phyloP scores from a whole-genome alignment of 2,797 vertebrate genomes.

The Coccyzus lansbergi region DNA sequence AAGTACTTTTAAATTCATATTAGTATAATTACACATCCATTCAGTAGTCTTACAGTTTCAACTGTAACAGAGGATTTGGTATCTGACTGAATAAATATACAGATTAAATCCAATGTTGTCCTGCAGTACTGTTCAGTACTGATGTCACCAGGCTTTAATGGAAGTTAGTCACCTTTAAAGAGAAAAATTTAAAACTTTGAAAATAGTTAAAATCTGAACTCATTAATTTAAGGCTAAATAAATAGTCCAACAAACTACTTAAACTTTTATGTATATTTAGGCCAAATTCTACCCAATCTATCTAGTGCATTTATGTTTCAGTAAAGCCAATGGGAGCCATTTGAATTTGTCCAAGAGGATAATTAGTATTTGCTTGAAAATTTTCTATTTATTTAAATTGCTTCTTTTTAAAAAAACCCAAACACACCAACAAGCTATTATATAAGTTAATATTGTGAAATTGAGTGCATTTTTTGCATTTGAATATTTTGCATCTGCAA shows the following conservation, averaged over 20 bases:
- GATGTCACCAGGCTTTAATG: not conserved
- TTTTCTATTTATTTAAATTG: not conserved
- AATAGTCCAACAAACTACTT: not conserved
- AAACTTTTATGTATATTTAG: not conserved
- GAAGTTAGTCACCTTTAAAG: not conserved
- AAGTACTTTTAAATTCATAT: not conserved
- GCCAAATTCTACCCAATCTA: not conserved
- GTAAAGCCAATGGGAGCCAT: not conserved
- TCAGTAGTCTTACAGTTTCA: not conserved
- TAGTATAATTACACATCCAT: not conserved
- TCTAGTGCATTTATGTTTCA: not conserved
- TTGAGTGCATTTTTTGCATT: constrained; percentile 32
- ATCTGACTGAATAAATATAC: not conserved
- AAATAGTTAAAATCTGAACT: not conserved
- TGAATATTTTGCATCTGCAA: constrained; percentile 40
- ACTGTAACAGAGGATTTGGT: not conserved
- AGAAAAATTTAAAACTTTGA: not conserved
- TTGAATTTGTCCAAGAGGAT: not conserved
- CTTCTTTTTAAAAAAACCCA: too few species aligned
- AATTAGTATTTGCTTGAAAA: not conserved
- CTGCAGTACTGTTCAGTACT: not conserved
- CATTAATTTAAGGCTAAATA: not conserved
- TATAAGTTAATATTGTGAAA: not conserved
- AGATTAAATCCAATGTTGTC: not conserved
- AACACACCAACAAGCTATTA: not conserved